Base-by-base conservation (phyloP, 2,888 invertebrate genomes). In the Diaprepes abbreviatus region DNA sequence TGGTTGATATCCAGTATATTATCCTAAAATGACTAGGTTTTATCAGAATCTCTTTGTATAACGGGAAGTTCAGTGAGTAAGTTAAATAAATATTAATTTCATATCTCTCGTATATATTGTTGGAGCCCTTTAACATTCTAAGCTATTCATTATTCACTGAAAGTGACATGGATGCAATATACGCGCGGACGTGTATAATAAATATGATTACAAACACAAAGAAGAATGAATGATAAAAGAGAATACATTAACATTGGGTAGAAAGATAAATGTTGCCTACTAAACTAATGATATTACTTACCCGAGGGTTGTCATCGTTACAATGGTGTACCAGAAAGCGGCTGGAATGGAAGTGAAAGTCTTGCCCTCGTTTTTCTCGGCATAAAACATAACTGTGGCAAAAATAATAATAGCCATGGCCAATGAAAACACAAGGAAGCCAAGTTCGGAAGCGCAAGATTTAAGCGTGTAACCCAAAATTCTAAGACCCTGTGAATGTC, bases 381-480 rank as follows among this genome's bases (percentile, higher is more conserved):
- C 98, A 88, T 99, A 99, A 88, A 97, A 99, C 98, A 99, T 99
- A 79, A 99, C 97, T 38, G 99, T 99, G 74, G 99, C 98, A 85
- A 99, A 99, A 82, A 99, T 99, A 81, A 99, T 98, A 85, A 99
- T 99, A 80, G 99, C 99, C 98, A 99, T 98, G 74, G 98, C 97
- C 81, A 99, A 88, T 28, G 98, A 99, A 87, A 99, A 99, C 71
- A 99, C 97, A 74, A 99, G 91, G 88, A 99, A 99, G 76, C 99
- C 99, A 78, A 99, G 90, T 87, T 98, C 98, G 85, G 96, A 97
- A 84, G 98, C 98, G 87, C 98, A 98, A 70, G 96, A 96, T 88
- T 99, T 99, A 76, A 99, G 90, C 71, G 99, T 99, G 86, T 99
- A 99, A 74, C 99, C 99, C 77, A 99, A 91, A 84, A 99, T 99